phyloP scores from a whole-genome alignment of 2,113 vertebrate species.

The Fulmarus glacialis region DNA sequence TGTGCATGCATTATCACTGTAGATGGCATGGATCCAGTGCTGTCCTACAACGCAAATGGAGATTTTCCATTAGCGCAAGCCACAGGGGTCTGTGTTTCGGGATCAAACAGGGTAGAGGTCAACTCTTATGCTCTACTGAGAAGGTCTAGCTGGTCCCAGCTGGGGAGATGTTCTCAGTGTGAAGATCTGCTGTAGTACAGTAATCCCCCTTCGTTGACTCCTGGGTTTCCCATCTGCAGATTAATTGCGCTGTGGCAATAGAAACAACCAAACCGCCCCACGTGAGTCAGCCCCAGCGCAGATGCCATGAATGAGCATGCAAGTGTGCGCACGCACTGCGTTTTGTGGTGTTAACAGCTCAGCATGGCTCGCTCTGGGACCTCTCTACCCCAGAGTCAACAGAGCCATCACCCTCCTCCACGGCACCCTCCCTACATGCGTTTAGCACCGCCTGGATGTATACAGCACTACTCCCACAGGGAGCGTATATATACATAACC shows the following conservation, averaged over 20 bases:
- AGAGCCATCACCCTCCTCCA: not conserved
- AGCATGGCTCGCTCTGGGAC: not conserved
- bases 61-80: slow-evolving; percentile 41
- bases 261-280: not conserved
- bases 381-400: not conserved
- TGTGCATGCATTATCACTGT: slow-evolving; percentile 35
- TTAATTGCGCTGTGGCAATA: not conserved
- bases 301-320: not conserved
- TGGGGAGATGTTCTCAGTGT: slow-evolving; percentile 2
- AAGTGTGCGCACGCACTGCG: not conserved
- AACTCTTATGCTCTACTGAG: not conserved
- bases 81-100: not conserved
- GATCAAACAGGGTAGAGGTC: not conserved
- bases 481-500: not conserved
- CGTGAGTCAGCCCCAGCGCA: not conserved
- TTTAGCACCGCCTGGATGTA: not conserved
- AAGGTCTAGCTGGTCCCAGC: slow-evolving; percentile 35
- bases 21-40: not conserved
- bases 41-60: not conserved
- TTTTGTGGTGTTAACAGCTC: not conserved
- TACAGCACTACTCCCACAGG: not conserved
- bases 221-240: not conserved
- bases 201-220: not conserved
- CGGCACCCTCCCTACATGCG: not conserved
- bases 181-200: not conserved